Evolutionary conservation across 2,888 invertebrate species (phyloP), one percentile per base, ranked within the genome.

Genomic region (Ormia ochracea): DNA sequence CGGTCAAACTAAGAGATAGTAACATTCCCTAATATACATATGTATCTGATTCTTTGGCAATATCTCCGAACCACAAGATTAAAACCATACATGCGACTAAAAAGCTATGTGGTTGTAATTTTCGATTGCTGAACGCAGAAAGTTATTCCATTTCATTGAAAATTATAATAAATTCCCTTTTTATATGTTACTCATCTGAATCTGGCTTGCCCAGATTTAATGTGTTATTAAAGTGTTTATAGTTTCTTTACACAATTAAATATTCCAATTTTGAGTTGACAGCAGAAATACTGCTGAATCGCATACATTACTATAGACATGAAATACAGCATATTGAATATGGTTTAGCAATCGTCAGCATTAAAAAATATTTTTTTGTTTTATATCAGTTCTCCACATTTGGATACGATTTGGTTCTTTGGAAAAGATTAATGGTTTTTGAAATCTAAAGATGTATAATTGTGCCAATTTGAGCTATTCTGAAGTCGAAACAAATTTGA

Each of bases 361-460:
- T 38, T 52, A 33, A 43, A n/a, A 36, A 41, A n/a, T 45, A 10
- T 38, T 21, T 10, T 41, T 66, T 66, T 4, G 19, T n/a, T 54
- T 54, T 28, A 41, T 52, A 43, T 59, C 19, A 61, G 14, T 21
- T n/a, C n/a, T 45, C 10, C 14, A 14, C 19, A 38, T 70, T 43
- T n/a, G 33, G 17, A 66, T 74, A 66, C 50, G 74, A 50, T 74
- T 23, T 41, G 58, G 31, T 50, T 19, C 17, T 58, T 66, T 58
- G 28, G 41, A 21, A 26, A 56, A 65, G 74, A 74, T 74, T 74
- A 48, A 74, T 74, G 41, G 9, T 19, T n/a, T 56, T 61, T 33
- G 7, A n/a, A 23, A 14, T 28, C 21, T 48, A 1, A 2, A 38
- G 4, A 14, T 45, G 63, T 36, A 43, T 33, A 1, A n/a, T 43